Evolutionary conservation across 2,113 vertebrate species (phyloP).

Genomic region (Corapipo altera): DNA sequence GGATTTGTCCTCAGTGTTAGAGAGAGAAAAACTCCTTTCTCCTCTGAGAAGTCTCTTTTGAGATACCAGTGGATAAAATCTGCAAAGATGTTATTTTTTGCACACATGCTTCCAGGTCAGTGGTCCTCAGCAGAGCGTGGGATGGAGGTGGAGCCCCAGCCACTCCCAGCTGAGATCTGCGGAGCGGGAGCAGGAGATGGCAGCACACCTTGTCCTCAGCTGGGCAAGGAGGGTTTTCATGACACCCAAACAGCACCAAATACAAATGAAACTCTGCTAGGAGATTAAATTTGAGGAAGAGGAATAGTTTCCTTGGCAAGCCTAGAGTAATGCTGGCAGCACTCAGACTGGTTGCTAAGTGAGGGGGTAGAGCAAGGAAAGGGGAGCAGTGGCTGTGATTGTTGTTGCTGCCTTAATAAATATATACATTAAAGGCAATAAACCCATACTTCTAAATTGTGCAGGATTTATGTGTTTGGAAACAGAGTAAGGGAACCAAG

Average conservation of each 20-base stretch:
- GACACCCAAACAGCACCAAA: neutral
- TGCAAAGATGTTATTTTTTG: neutral
- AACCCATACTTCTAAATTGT: neutral
- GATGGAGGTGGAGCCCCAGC: neutral
- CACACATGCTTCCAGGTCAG: fast-evolving
- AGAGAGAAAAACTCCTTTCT: neutral
- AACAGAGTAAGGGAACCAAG: neutral
- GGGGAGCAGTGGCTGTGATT: neutral
- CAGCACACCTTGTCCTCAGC: neutral
- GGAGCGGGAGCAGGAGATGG: neutral
- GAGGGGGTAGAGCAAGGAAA: neutral
- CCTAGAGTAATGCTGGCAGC: neutral
- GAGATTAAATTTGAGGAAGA: neutral
- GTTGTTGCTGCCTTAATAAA: neutral
- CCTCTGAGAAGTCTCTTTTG: neutral
- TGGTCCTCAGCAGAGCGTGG: neutral
- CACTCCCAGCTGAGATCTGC: neutral
- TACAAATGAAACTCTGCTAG: neutral
- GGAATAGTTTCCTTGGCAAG: conserved; percentile 17
- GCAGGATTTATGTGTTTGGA: neutral
- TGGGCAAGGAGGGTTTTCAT: neutral
- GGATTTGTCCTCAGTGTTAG: neutral
- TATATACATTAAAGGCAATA: neutral
- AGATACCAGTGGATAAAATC: neutral
- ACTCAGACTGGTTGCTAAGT: neutral